Evolutionary conservation across 53 echinoderm and acorn worm species (phyloP).

Genomic region (Temnopleurus reevesii): DNA sequence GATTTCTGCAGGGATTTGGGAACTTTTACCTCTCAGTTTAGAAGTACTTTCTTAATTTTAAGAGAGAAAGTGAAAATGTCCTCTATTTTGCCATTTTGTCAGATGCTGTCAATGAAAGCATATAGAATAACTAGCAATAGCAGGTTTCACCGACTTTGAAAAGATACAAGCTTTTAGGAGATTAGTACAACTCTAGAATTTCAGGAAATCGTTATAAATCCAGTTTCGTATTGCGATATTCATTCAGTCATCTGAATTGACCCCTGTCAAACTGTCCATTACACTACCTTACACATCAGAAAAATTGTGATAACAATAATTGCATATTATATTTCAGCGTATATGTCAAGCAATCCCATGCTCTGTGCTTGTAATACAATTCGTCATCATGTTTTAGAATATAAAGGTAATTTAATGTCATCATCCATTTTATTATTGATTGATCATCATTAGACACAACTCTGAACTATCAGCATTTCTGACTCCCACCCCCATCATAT

Average conservation of each 20-base stretch:
- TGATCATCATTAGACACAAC: no score
- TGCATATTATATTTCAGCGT: no score
- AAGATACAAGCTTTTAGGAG: neutral
- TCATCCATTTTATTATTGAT: no score
- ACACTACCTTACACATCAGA: neutral
- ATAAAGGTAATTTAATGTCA: no score
- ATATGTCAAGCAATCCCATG: no score
- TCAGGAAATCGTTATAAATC: neutral
- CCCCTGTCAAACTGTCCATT: neutral
- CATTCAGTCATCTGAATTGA: neutral
- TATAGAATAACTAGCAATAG: neutral
- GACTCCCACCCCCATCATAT: no score
- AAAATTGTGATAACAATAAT: no score
- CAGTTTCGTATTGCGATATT: neutral
- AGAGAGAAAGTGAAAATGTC: neutral
- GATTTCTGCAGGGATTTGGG: constrained; percentile 12
- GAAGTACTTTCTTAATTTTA: neutral
- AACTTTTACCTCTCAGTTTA: neutral
- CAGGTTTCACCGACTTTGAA: neutral
- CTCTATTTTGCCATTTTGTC: neutral
- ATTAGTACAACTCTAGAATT: neutral
- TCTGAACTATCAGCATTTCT: no score
- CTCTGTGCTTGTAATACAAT: no score
- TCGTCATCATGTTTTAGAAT: no score
- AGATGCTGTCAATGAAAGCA: neutral